Conservation (phyloP, 2,113 vertebrate genomes). For the Scolopax mira region DNA sequence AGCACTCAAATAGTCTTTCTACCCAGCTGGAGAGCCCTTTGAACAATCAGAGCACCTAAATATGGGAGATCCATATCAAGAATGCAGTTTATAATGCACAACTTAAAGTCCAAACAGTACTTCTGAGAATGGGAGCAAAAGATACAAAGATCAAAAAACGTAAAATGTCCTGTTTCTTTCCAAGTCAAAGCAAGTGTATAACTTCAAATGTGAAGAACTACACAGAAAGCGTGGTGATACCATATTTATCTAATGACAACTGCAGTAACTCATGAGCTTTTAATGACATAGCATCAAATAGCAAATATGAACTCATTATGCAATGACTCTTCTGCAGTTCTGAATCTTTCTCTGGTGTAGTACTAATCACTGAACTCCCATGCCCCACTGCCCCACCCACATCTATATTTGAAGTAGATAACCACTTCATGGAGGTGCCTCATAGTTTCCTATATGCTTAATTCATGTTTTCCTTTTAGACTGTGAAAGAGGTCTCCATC, state of each 20-base stretch:
- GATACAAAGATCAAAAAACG: background rate
- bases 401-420: background rate
- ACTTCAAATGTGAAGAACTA: background rate
- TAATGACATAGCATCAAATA: background rate
- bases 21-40: slow-evolving; percentile 59
- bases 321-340: background rate
- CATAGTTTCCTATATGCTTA: background rate
- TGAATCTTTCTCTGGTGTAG: background rate
- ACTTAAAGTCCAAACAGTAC: background rate
- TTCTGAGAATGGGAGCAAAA: background rate
- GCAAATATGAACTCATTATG: background rate
- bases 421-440: background rate
- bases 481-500: background rate
- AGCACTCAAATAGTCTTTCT: slow-evolving; percentile 53
- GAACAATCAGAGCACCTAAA: slow-evolving; percentile 64
- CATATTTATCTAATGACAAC: background rate
- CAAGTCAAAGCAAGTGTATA: background rate
- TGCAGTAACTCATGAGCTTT: background rate
- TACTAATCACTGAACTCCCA: background rate
- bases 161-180: background rate
- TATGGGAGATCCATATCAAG: slow-evolving; percentile 48
- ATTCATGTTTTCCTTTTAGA: background rate
- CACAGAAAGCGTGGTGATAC: background rate
- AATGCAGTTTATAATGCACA: background rate
- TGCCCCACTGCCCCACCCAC: background rate